phyloP scores from a whole-genome alignment of 1,140 invertebrate genomes.

The Brachystomella parvula region DNA sequence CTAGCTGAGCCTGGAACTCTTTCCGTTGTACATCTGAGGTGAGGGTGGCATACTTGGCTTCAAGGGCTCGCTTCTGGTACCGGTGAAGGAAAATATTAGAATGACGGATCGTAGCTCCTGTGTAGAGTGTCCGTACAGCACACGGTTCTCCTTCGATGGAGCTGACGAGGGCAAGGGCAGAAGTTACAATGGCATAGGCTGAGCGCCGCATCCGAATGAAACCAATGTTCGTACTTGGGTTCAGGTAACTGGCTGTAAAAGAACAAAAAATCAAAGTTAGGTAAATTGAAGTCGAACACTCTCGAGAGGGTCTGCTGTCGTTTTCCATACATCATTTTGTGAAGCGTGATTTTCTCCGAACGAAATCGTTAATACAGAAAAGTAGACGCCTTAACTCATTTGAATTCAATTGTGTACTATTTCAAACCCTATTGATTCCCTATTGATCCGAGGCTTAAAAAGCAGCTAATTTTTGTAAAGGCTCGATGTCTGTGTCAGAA shows the following conservation, averaged over 20 bases:
- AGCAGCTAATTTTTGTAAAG: too few species aligned
- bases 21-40: slow-evolving; percentile 25
- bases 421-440: too few species aligned
- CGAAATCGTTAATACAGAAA: too few species aligned
- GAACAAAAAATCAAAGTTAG: neutral
- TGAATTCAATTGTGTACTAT: neutral
- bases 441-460: too few species aligned
- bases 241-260: slow-evolving; percentile 20
- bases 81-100: slow-evolving; percentile 26
- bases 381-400: too few species aligned
- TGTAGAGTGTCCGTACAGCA: slow-evolving; percentile 22
- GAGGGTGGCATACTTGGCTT: slow-evolving; percentile 19
- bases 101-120: slow-evolving; percentile 27
- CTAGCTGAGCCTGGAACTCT: slow-evolving; percentile 16
- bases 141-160: slow-evolving; percentile 12
- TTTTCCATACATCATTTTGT: too few species aligned
- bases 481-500: too few species aligned
- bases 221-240: slow-evolving; percentile 13
- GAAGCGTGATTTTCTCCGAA: too few species aligned
- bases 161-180: slow-evolving; percentile 21
- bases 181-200: slow-evolving; percentile 25
- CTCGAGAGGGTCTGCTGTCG: too few species aligned
- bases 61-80: slow-evolving; percentile 18
- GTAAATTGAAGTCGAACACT: neutral
- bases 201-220: slow-evolving; percentile 24